Conservation (phyloP, 2,797 vertebrate genomes). For the Coracias cyanogaster region DNA sequence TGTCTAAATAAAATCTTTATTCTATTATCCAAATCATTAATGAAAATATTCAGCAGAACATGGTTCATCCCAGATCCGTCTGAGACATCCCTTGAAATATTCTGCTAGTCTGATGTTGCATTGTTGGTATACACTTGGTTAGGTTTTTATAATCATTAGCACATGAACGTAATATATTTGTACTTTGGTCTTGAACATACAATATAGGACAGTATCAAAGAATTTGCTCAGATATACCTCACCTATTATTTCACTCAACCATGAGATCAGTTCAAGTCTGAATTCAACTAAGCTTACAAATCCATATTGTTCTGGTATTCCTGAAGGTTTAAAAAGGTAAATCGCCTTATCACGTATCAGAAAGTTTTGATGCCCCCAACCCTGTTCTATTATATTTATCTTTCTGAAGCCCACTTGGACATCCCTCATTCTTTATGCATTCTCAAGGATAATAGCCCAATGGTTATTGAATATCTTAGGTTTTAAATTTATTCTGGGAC, state of each 20-base stretch:
- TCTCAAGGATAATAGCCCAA: neutral
- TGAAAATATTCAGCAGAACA: neutral
- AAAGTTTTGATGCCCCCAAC: neutral
- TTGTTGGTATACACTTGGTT: neutral
- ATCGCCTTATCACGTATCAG: neutral
- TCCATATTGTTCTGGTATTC: neutral
- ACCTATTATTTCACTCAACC: neutral
- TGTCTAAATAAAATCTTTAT: neutral
- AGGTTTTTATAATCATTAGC: neutral
- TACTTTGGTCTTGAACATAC: neutral
- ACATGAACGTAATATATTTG: neutral
- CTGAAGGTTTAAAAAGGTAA: neutral
- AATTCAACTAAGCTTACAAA: neutral
- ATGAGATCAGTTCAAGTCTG: neutral
- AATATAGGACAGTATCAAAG: neutral
- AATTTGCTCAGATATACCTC: neutral
- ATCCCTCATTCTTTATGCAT: neutral
- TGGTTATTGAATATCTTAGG: neutral
- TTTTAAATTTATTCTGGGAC: neutral
- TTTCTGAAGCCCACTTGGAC: neutral
- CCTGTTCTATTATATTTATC: neutral
- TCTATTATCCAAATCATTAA: neutral
- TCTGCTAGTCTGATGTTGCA: neutral
- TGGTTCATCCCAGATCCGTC: neutral
- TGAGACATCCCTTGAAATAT: neutral